Evolutionary conservation across 1,140 invertebrate species (phyloP).

Genomic region (Venturia canescens): DNA sequence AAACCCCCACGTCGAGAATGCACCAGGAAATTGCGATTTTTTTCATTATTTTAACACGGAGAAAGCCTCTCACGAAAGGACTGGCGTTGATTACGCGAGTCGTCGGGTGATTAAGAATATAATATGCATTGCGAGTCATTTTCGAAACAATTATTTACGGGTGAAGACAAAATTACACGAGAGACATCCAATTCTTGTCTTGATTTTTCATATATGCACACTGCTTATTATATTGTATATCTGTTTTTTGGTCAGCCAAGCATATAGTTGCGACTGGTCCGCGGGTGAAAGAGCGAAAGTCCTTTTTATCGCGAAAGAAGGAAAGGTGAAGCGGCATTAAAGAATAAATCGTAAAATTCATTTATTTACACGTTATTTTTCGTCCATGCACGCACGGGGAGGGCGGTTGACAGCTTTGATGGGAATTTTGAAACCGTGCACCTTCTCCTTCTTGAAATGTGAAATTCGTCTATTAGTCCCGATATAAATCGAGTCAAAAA

Average conservation of each 20-base stretch:
- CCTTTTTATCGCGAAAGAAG: slow-evolving; percentile 8
- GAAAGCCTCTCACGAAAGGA: neutral
- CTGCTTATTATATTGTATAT: too few relatives aligned
- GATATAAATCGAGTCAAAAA: too few relatives aligned
- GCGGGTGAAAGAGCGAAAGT: slow-evolving; percentile 6
- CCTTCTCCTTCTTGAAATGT: neutral
- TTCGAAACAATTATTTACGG: neutral
- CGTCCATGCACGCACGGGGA: too few relatives aligned
- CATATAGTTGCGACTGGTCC: too few relatives aligned
- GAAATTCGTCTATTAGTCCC: neutral
- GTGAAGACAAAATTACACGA: neutral
- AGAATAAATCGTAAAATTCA: neutral
- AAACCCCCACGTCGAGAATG: slow-evolving; percentile 41
- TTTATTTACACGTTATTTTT: neutral
- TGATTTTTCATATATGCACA: too few relatives aligned
- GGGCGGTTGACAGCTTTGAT: slow-evolving; percentile 54
- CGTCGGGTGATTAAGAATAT: neutral
- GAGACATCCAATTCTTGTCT: neutral
- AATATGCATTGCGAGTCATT: neutral
- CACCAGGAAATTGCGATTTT: slow-evolving; percentile 33
- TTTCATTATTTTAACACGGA: neutral
- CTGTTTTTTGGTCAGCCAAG: too few relatives aligned
- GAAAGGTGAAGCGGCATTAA: slow-evolving; percentile 8
- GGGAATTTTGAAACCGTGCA: slow-evolving; percentile 57
- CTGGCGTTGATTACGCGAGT: neutral